phyloP scores from a whole-genome alignment of 2,113 vertebrate species.

The Pyxicephalus adspersus region DNA sequence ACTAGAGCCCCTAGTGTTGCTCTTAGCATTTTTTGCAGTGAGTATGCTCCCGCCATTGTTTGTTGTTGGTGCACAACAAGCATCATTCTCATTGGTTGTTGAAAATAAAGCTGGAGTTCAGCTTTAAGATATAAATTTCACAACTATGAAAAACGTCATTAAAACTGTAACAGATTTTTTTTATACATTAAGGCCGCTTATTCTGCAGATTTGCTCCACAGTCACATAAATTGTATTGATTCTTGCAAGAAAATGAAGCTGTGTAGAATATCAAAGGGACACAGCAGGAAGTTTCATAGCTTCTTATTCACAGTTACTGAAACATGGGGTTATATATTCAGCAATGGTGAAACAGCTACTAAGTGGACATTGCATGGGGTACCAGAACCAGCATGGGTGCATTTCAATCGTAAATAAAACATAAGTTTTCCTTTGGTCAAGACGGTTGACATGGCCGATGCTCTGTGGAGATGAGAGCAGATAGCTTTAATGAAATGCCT shows the following conservation, averaged over 20 bases:
- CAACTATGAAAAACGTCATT: not conserved
- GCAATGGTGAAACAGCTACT: slow-evolving; percentile 24
- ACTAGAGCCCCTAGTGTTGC: too few relatives aligned
- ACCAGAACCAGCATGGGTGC: not conserved
- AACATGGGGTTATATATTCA: not conserved
- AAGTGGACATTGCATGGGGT: slow-evolving; percentile 42
- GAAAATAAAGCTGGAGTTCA: too few relatives aligned
- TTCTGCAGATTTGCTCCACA: slow-evolving; percentile 37
- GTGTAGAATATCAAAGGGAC: slow-evolving; percentile 49
- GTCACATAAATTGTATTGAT: slow-evolving; percentile 51
- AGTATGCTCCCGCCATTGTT: too few relatives aligned
- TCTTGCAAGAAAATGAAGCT: slow-evolving; percentile 47
- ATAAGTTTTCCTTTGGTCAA: not conserved
- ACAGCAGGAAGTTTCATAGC: slow-evolving; percentile 21
- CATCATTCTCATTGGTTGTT: too few relatives aligned
- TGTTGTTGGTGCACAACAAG: too few relatives aligned
- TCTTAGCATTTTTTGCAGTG: too few relatives aligned
- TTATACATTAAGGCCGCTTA: slow-evolving; percentile 5
- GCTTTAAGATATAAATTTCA: too few relatives aligned
- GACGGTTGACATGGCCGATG: not conserved
- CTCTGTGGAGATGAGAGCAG: not conserved
- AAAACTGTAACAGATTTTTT: not conserved
- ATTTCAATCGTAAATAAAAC: slow-evolving; percentile 7
- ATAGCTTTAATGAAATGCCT: slow-evolving; percentile 21
- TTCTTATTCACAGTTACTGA: slow-evolving; percentile 33